Base-by-base conservation (phyloP, 2,113 vertebrate genomes). In the Canis aureus region DNA sequence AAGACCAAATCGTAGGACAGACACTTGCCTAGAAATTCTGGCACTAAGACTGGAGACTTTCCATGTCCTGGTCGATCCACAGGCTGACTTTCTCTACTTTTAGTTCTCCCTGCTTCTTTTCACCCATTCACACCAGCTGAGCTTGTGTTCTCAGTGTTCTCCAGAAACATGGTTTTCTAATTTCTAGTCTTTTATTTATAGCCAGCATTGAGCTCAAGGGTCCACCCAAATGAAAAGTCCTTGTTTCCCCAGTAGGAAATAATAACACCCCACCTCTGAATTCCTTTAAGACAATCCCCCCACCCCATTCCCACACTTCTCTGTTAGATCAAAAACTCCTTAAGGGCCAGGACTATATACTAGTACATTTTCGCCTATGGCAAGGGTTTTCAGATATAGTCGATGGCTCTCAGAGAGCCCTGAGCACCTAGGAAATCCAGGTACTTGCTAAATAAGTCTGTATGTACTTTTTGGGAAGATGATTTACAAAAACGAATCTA, bases 401-500 rank as follows among this genome's bases (percentile, higher is more conserved):
- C 0, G 0, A 0, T 71, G 66, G 23, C 19, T 85, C 76, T 89
- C 67, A 32, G 25, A 43, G 35, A 10, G 17, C 13, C 59, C 35
- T 8, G 15, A 79, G 35, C n/a, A 79, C 15, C 38, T 83, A 53
- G 89, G 78, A 89, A 80, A 32, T 15, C 17, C 19, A 55, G 29
- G 51, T 43, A 51, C 67, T 89, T 89, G 27, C 78, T 73, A 49
- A 86, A 38, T 59, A 69, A 81, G 27, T 59, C 22, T 69, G 2
- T 57, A 19, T 29, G 1, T n/a, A 17, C 3, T 20, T 32, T n/a
- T 27, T 76, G 90, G 13, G 15, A 84, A 96, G 64, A 78, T 59
- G 35, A 82, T 82, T 97, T 93, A 23, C 20, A 67, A 94, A 94
- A 94, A 35, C 62, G 66, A 69, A 53, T 69, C 23, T 43, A 29